Evolutionary conservation across 2,797 vertebrate genomes (phyloP).

Genomic region (Falco biarmicus): DNA sequence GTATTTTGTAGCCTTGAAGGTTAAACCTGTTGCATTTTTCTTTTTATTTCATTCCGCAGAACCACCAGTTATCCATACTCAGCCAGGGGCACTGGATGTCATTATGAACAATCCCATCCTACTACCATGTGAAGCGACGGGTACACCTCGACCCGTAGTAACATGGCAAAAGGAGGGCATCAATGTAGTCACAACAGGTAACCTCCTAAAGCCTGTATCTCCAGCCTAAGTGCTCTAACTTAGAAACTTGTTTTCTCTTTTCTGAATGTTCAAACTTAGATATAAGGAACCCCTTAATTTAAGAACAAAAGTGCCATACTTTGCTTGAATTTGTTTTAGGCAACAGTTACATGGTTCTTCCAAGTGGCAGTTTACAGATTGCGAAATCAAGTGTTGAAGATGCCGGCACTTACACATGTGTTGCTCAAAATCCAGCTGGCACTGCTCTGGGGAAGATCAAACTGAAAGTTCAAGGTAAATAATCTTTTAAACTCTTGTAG

Average conservation of each 20-base stretch:
- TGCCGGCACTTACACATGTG: slow-evolving; percentile 91
- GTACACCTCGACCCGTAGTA: slow-evolving; percentile 89
- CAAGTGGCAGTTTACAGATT: slow-evolving; percentile 89
- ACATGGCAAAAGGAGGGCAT: slow-evolving; percentile 98
- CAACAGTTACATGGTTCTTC: slow-evolving; percentile 82
- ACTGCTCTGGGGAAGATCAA: slow-evolving; percentile 94
- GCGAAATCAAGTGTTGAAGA: slow-evolving; percentile 84
- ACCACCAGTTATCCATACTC: slow-evolving; percentile 86
- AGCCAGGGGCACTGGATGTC: slow-evolving; percentile 85
- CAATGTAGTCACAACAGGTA: slow-evolving; percentile 86
- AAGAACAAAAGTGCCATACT: not conserved
- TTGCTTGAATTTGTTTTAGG: slow-evolving; percentile 71
- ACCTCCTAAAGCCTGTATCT: not conserved
- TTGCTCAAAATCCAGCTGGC: slow-evolving; percentile 95
- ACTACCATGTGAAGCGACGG: slow-evolving; percentile 88
- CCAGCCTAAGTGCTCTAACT: not conserved
- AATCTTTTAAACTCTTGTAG: not conserved
- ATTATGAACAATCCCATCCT: slow-evolving; percentile 88
- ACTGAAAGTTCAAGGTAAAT: slow-evolving; percentile 91
- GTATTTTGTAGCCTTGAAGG: not conserved
- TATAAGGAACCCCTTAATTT: not conserved
- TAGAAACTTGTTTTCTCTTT: not conserved
- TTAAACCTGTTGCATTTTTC: not conserved
- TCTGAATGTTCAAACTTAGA: not conserved
- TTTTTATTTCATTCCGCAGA: slow-evolving; percentile 75